phyloP scores from a whole-genome alignment of 2,113 vertebrate genomes.

The Dipodomys merriami region DNA sequence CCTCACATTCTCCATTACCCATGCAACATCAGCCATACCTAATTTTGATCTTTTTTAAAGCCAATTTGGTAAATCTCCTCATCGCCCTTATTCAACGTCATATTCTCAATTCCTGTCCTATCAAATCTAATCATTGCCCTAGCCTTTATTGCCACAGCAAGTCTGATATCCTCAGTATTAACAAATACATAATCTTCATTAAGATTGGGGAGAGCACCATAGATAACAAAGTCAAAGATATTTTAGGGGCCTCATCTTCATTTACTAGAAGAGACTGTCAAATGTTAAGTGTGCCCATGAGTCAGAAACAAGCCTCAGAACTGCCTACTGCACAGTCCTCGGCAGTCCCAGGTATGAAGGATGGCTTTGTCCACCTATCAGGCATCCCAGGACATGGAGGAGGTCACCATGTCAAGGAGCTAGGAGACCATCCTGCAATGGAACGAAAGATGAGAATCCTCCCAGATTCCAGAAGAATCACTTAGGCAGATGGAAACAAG shows the following conservation, averaged over 20 bases:
- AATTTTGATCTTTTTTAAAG: not conserved
- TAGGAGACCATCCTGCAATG: not conserved
- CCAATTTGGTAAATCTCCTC: not conserved
- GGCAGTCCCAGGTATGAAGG: not conserved
- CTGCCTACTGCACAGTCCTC: not conserved
- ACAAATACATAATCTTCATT: not conserved
- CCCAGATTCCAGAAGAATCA: not conserved
- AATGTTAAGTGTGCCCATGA: not conserved
- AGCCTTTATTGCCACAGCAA: not conserved
- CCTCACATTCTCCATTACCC: fast-evolving
- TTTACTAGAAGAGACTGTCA: not conserved
- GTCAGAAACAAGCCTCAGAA: not conserved
- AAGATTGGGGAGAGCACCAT: not conserved
- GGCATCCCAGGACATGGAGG: not conserved
- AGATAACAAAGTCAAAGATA: not conserved
- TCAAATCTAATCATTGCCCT: not conserved
- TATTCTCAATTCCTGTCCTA: not conserved
- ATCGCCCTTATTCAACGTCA: not conserved
- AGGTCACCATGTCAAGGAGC: not conserved
- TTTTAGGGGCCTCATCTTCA: not conserved
- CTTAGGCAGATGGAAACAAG: not conserved
- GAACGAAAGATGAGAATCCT: not conserved
- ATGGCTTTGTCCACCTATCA: not conserved
- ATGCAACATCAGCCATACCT: not conserved
- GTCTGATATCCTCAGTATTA: not conserved